Evolutionary conservation across 2,888 invertebrate species (phyloP), one percentile per base, ranked within the genome.

Genomic region (Drosophila subquinaria): DNA sequence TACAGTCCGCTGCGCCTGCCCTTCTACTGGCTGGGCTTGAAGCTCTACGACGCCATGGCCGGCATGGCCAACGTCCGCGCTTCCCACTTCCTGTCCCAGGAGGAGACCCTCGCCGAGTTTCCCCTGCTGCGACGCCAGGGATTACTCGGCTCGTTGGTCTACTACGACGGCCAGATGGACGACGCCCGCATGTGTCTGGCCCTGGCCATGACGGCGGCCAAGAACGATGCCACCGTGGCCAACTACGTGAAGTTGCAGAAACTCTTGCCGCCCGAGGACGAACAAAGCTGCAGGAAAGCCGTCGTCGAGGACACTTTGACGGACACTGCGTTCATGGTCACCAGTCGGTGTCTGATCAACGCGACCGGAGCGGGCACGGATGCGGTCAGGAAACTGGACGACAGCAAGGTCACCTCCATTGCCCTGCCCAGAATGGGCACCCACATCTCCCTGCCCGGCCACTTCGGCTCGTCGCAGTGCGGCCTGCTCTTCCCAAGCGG

Each of bases 1-100:
- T 99, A 99, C 42, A 98, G 98, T 92, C 97, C 97, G 96, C 98
- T 99, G 98, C 98, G 98, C 93, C 95, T 99, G 72, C 99, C 99
- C 0, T 99, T 99, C 92, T 99, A 96, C 93, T 99, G 99, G 99
- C 95, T 97, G 82, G 99, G 99, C 61, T 99, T 99, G 82, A 99
- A 99, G 93, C 96, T 97, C 94, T 99, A 99, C 94, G 99, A 99
- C 92, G 91, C 99, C 45, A 98, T 99, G 0, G 99, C 99, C 20
- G 99, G 99, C 2, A 95, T 96, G 77, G 96, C 98, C 91, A 97
- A 97, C 72, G 96, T 99, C 9, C 98, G 98, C 92, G 96, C 96
- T 77, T 99, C 99, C 5, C 99, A 99, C 93, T 97, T 97, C 87
- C 94, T 99, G 50, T 97, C 97, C 50, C 99, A 98, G 93, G 95